Conservation (phyloP, 1,140 invertebrate genomes). For the Ceratina japonica region DNA sequence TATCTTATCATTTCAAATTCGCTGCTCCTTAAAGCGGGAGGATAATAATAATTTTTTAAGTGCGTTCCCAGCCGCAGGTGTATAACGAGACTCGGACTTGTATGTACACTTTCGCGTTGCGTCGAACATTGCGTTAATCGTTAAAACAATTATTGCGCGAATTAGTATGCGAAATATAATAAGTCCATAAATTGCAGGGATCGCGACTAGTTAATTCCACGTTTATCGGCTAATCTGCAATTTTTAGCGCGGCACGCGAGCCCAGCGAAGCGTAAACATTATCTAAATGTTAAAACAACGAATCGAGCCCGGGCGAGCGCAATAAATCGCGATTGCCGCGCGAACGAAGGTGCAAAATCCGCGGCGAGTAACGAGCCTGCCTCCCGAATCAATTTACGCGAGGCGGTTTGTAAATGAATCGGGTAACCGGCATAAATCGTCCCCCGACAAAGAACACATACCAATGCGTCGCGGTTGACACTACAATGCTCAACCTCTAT, state of each 20-base stretch:
- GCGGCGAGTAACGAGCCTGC: conserved; percentile 20
- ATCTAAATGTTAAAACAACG: conserved; percentile 39
- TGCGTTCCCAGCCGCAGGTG: no score
- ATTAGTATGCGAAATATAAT: no score
- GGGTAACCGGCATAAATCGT: conserved; percentile 40
- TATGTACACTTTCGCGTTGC: no score
- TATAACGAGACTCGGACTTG: no score
- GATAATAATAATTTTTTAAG: no score
- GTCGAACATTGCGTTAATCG: no score
- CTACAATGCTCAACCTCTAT: conserved; percentile 11
- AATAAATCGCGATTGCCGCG: conserved; percentile 22
- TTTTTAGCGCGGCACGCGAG: conserved; percentile 12
- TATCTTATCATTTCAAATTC: neutral
- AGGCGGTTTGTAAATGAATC: conserved; percentile 41
- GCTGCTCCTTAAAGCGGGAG: no score
- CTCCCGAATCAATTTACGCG: conserved; percentile 31
- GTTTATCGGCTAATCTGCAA: conserved; percentile 22
- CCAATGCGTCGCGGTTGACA: conserved; percentile 5
- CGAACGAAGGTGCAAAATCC: conserved; percentile 15
- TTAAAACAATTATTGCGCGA: no score
- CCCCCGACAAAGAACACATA: conserved; percentile 13
- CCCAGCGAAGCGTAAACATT: conserved; percentile 31
- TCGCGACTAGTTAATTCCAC: conserved; percentile 7
- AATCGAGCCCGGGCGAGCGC: conserved; percentile 2
- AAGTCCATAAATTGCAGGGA: no score